These are phyloP conservation scores for Coenobita brevimanus DNA, from an alignment of 1,140 invertebrate species.

Conservation along the genomic window DNA sequence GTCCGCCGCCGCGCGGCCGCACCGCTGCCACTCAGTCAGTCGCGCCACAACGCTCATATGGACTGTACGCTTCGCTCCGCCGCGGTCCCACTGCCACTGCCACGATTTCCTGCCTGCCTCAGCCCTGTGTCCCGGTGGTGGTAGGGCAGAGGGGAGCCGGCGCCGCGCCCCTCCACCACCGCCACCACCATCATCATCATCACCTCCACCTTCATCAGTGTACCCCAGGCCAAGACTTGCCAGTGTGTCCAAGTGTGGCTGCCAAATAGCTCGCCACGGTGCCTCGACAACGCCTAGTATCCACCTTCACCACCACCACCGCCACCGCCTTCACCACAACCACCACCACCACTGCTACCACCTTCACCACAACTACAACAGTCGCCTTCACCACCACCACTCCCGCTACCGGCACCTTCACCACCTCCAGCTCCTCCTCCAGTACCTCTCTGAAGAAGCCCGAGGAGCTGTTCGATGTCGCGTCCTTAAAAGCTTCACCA, in stretches of 20 bases:
- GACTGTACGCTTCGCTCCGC: constrained; percentile 6
- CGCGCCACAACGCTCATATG: constrained; percentile 29
- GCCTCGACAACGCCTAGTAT: constrained; percentile 60
- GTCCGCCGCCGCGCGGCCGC: constrained; percentile 26
- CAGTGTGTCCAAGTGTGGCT: constrained; percentile 58
- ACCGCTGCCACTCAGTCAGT: constrained; percentile 45
- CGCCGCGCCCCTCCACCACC: constrained; percentile 32
- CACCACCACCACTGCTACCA: constrained; percentile 6
- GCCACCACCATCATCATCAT: constrained; percentile 27
- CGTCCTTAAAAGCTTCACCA: too few species aligned
- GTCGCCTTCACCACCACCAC: constrained; percentile 26
- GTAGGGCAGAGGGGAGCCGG: constrained; percentile 41
- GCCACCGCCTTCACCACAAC: constrained; percentile 1
- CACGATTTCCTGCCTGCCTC: constrained; percentile 47
- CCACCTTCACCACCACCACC: constrained; percentile 53
- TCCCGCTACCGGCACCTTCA: not conserved
- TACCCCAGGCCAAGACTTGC: constrained; percentile 40
- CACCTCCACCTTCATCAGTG: constrained; percentile 22
- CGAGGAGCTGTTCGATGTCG: too few species aligned
- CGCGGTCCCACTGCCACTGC: constrained; percentile 18
- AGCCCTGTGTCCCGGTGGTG: constrained; percentile 38
- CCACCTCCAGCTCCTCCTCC: not conserved
- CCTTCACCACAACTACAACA: not conserved
- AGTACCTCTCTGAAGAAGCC: too few species aligned
- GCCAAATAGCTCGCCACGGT: constrained; percentile 64